Percentiles rank a stretch among this genome's conserved stretches.
Conservation (phyloP, 2,888 invertebrate species). For the Cerastoderma edule region DNA sequence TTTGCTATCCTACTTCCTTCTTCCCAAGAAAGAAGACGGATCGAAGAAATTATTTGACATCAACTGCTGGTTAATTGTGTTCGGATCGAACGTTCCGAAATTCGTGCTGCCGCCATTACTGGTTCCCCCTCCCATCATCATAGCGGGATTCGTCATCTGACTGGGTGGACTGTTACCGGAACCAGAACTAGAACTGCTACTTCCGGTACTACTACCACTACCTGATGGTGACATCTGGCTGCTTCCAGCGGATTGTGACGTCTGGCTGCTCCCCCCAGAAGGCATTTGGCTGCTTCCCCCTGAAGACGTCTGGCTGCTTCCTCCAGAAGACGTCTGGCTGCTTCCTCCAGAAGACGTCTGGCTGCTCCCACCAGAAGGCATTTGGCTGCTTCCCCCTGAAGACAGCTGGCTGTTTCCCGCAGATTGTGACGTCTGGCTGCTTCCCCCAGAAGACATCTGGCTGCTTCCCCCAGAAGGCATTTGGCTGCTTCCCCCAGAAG, state of each 20-base stretch:
- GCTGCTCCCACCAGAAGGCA: constrained; percentile 33
- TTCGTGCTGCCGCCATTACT: constrained; percentile 23
- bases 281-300: neutral
- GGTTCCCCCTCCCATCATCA: constrained; percentile 38
- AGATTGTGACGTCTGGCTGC: no score
- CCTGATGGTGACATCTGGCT: constrained; percentile 7
- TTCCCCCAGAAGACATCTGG: no score
- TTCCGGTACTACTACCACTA: constrained; percentile 20
- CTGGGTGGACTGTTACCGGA: constrained; percentile 35
- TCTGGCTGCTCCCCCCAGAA: neutral
- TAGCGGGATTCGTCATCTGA: constrained; percentile 43
- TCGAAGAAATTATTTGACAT: constrained; percentile 48
- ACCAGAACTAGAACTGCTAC: constrained; percentile 27
- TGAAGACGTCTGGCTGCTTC: constrained; percentile 4
- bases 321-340: constrained; percentile 4
- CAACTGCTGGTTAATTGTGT: constrained; percentile 54
- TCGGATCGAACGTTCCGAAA: constrained; percentile 61
- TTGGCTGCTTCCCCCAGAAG: no score
- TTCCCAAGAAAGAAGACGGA: constrained; percentile 25
- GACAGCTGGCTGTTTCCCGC: no score
- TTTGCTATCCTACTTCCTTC: neutral
- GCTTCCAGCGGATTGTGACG: neutral
- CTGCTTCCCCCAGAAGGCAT: no score
- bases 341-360: constrained; percentile 8
- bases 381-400: no score